A percentile compares a stretch with the other conserved stretches of the same genome.
These are phyloP conservation scores for Morone saxatilis DNA, from an alignment of 2,113 vertebrate species.

Conservation along the genomic window DNA sequence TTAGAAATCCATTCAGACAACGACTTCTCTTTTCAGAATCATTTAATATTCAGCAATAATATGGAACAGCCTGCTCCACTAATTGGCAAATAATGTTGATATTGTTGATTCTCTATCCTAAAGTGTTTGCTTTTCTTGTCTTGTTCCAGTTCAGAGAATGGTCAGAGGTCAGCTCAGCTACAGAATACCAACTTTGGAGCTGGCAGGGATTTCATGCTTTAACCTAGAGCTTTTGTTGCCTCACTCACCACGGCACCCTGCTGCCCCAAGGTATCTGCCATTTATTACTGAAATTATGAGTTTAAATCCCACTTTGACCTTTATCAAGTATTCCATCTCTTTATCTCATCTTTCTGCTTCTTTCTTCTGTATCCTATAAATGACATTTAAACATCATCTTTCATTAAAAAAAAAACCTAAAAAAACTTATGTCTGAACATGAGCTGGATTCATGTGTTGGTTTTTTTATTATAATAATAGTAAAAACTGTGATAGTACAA, in stretches of 20 bases:
- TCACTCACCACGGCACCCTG: neutral
- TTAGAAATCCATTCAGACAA: neutral
- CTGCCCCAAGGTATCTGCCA: neutral
- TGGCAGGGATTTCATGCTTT: neutral
- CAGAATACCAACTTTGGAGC: neutral
- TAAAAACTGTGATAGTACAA: slow-evolving; percentile 19
- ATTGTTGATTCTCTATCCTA: slow-evolving; percentile 3
- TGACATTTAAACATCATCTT: neutral
- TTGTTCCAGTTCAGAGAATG: neutral
- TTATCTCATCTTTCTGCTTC: neutral
- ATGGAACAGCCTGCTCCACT: neutral
- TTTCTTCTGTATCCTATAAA: neutral
- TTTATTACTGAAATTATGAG: neutral
- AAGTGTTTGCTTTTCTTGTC: neutral
- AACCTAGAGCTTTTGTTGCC: neutral
- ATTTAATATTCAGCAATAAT: slow-evolving; percentile 4
- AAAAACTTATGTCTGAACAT: neutral
- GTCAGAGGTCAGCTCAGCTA: slow-evolving; percentile 26
- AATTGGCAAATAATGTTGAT: neutral
- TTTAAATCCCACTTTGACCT: slow-evolving; percentile 4
- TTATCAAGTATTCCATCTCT: neutral
- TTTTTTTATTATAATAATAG: neutral
- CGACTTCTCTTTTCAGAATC: slow-evolving; percentile 2
- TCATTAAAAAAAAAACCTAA: neutral
- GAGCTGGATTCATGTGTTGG: neutral